Base-by-base conservation (phyloP, 2,797 vertebrate genomes). In the Gephyroberyx darwinii region DNA sequence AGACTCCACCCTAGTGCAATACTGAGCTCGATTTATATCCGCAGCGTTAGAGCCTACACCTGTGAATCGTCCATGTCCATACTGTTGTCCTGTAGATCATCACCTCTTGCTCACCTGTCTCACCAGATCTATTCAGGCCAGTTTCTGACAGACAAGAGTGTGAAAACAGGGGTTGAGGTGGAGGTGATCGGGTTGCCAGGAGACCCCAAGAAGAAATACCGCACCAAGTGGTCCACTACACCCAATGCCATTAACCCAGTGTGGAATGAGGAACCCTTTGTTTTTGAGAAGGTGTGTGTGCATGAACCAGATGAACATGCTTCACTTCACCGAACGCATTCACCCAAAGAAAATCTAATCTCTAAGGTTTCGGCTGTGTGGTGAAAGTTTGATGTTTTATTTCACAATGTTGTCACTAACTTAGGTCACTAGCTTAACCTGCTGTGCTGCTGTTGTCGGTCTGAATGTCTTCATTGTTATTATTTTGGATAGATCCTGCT, bases 211-310 rank as follows among this genome's bases (percentile, higher is more conserved):
- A 95, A 96, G 83, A 98, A 96, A 84, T 97, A 93, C 69, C 95
- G 96, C 75, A 99, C 97, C 77, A 99, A 98, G 79, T 92, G 95
- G 93, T 93, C 94, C 35, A 76, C 95, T 17, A 93, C 85, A 0
- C 89, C 96, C 74, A 99, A 99, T 26, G 94, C 95, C 78, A 97
- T 99, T 68, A 99, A 99, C 85, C 98, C 98, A 0, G 93, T 98
- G 54, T 99, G 97, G 97, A 98, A 97, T 31, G 97, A 99, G 77
- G 97, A 98, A 57, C 94, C 96, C 12, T 99, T 97, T 89, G 94
- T 98, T 77, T 99, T 99, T 88, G 97, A 99, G 86, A 99, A 99
- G 96, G 97, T 98, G 58, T 47, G 71, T 41, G 9, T 20, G 33
- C 33, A 35, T 35, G 33, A 7, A 35, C 33, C 33, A 35, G 33